Evolutionary conservation across 1,140 invertebrate species (phyloP).

Genomic region (Paraescarpia echinospica): DNA sequence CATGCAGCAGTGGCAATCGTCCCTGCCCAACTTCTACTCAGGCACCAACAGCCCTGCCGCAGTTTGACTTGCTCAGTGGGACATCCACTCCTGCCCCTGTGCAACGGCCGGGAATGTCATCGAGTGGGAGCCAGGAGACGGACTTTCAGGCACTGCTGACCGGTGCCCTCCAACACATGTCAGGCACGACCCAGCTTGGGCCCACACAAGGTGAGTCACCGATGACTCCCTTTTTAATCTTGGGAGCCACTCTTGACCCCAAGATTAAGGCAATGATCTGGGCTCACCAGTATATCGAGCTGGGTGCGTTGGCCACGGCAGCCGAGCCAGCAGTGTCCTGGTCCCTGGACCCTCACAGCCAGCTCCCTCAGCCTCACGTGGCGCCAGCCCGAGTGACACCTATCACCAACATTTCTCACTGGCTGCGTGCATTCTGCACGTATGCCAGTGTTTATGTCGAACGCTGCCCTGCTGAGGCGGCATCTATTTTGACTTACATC

Average conservation of each 20-base stretch:
- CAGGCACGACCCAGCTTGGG: background rate
- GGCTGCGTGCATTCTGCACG: background rate
- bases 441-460: background rate
- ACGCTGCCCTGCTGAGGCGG: background rate
- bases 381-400: background rate
- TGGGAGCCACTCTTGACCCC: background rate
- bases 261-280: background rate
- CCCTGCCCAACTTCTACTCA: too few species aligned
- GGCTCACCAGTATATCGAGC: background rate
- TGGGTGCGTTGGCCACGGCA: background rate
- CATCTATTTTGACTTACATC: background rate
- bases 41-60: background rate
- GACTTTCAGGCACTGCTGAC: background rate
- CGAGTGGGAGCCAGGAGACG: background rate
- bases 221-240: background rate
- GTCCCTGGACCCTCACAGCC: background rate
- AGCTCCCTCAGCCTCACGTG: background rate
- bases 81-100: background rate
- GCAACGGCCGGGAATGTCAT: background rate
- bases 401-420: background rate
- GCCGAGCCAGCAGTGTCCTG: background rate
- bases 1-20: too few species aligned
- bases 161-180: background rate
- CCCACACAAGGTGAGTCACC: background rate
- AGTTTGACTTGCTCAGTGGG: background rate